These are phyloP conservation scores for Parotocinclus haroldoi DNA, from an alignment of 2,797 vertebrate species.

Conservation along the genomic window DNA sequence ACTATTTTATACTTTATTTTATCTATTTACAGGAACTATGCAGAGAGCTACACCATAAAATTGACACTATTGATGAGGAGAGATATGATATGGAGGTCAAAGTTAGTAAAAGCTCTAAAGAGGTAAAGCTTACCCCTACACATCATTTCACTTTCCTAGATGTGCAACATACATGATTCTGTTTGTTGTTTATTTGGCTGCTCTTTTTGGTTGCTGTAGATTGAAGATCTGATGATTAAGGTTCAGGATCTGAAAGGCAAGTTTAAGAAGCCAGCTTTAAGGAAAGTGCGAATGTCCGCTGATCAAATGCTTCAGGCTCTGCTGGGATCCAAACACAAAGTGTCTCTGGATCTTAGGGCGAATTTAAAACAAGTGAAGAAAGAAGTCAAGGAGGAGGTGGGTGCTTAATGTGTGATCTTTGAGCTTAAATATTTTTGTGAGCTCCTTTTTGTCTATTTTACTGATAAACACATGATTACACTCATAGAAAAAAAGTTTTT, in stretches of 20 bases:
- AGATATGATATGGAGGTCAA: slow-evolving; percentile 87
- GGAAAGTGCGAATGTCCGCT: slow-evolving; percentile 83
- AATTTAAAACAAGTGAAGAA: slow-evolving; percentile 90
- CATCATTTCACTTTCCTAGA: neutral
- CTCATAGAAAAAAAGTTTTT: too few species aligned
- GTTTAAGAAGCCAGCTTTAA: slow-evolving; percentile 81
- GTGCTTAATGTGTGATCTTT: neutral
- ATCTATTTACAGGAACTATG: slow-evolving; percentile 76
- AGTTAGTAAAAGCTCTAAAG: slow-evolving; percentile 81
- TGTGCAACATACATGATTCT: neutral
- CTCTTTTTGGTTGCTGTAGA: slow-evolving; percentile 55
- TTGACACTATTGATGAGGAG: slow-evolving; percentile 86
- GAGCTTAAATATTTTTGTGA: too few species aligned
- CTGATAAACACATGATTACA: too few species aligned
- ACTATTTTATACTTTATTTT: too few species aligned
- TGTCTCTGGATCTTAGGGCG: slow-evolving; percentile 84
- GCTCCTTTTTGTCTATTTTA: too few species aligned
- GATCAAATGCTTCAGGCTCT: slow-evolving; percentile 84
- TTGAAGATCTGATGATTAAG: slow-evolving; percentile 85
- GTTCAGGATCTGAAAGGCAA: slow-evolving; percentile 85
- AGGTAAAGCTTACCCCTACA: slow-evolving; percentile 68
- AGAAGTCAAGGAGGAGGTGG: slow-evolving; percentile 79
- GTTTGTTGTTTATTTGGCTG: neutral
- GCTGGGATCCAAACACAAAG: slow-evolving; percentile 88
- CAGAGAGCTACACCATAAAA: slow-evolving; percentile 84